Evolutionary conservation across 1,140 invertebrate genomes (phyloP), one percentile per base, ranked within the genome.

Genomic region (Plodia interpunctella): DNA sequence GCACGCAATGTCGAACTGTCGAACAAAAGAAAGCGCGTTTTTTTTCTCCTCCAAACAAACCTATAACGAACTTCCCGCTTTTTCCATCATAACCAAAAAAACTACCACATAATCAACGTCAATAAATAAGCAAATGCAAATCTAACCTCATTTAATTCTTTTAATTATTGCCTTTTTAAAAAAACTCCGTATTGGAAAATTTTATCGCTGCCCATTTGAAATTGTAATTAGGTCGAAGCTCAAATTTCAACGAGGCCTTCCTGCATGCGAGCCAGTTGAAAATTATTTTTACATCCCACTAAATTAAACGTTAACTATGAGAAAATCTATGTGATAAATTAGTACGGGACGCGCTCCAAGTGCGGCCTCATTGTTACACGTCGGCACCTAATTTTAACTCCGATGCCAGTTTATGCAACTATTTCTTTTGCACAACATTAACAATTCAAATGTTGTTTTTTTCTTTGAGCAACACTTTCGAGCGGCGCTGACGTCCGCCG

Each of bases 361-460:
- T 53, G 20, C 51, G 19, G 51, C n/a, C 50, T 38, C 60, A 68
- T 62, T 66, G 60, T 58, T 65, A 64, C 70, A 78, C 70, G 59
- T 80, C 75, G 70, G 57, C 77, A 80, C 76, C 77, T 80, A 83
- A 81, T 84, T 80, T 84, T 66, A 74, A 72, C 63, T 68, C 61
- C 73, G 72, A 71, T 74, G 72, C 59, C 59, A 61, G 74, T 76
- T 80, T 78, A 82, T 86, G 78, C 78, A 83, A 83, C 78, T 77
- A 81, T 83, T 87, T 83, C 79, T 85, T 78, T 78, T 80, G 73
- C 77, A 77, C 66, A 57, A 62, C 65, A 88, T 88, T 88, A 84
- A 78, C 82, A 88, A 87, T 87, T 87, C 80, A 84, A 87, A 88
- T 86, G 77, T 59, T 70, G 68, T 65, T 72, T 76, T 88, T 88